Conservation (phyloP, 2,113 vertebrate species). For the Osmerus eperlanus region DNA sequence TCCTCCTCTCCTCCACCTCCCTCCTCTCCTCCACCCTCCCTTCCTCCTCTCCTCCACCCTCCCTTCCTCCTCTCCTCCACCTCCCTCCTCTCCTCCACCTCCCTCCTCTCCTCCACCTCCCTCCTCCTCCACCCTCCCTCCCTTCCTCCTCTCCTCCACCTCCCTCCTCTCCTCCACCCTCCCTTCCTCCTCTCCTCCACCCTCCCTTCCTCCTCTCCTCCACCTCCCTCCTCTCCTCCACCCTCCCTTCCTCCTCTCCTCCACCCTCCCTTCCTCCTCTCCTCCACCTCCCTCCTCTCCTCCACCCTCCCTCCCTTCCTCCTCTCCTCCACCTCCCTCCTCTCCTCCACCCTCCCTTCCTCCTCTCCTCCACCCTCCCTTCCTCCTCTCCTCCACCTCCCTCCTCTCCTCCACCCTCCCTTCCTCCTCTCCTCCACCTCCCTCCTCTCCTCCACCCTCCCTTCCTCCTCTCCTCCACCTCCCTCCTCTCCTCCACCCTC, state of each 20-base stretch:
- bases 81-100: too few relatives aligned
- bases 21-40: background rate
- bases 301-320: background rate
- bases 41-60: too few relatives aligned
- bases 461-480: background rate
- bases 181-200: too few relatives aligned
- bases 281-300: constrained; percentile 3
- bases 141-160: background rate
- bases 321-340: background rate
- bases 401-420: background rate
- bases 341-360: background rate
- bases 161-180: background rate
- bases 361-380: too few relatives aligned
- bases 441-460: background rate
- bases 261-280: too few relatives aligned
- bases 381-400: too few relatives aligned
- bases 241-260: background rate
- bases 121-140: background rate
- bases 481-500: background rate
- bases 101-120: background rate
- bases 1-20: background rate
- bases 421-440: background rate
- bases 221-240: background rate
- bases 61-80: background rate
- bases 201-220: background rate